Base-by-base conservation (phyloP, 1,140 invertebrate species). In the Tetramorium parvispinum region DNA sequence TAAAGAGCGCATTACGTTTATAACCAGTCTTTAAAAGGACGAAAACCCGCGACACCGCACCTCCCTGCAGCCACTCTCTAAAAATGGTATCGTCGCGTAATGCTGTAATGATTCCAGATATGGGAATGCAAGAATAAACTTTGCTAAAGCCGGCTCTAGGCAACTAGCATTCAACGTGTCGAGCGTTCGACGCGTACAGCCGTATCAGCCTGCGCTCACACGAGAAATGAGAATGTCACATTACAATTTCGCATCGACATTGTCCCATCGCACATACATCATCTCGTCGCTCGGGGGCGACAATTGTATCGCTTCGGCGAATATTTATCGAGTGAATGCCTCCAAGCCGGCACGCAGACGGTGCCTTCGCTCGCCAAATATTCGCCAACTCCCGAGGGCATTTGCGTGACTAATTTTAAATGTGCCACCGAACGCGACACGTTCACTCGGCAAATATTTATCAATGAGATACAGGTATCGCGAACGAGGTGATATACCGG, bases 341-440 rank as follows among this genome's bases (percentile, higher is more conserved):
- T 70, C 16, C 37, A 10, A 53, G 21, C 4, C 61, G 37, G 21
- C 13, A n/a, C 32, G 4, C 63, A 71, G 65, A 57, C 51, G 79
- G 32, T 32, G 78, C 18, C 77, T 55, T 81, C 59, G n/a, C 5
- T 27, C 78, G 61, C 46, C 63, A 71, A 57, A 70, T 71, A 71
- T 70, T 71, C 65, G 37, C 11, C 37, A 37, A 16, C 32, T 71
- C 37, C 18, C 66, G 40, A 73, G 32, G 49, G 43, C 79, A 75
- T 49, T 82, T 75, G 16, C 68, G 40, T 11, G 68, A 83, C 16
- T 53, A 83, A 61, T 83, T 59, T 83, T 59, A 61, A 73, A 73
- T 8, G 24, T 13, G 40, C 11, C 18, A n/a, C n/a, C 76, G 32
- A 61, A 40, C 24, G 46, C 46, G 32, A 57, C 24, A 37, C 51